Evolutionary conservation across 2,888 invertebrate species (phyloP), one percentile per base, ranked within the genome.

Genomic region (Heliconius ismenius): DNA sequence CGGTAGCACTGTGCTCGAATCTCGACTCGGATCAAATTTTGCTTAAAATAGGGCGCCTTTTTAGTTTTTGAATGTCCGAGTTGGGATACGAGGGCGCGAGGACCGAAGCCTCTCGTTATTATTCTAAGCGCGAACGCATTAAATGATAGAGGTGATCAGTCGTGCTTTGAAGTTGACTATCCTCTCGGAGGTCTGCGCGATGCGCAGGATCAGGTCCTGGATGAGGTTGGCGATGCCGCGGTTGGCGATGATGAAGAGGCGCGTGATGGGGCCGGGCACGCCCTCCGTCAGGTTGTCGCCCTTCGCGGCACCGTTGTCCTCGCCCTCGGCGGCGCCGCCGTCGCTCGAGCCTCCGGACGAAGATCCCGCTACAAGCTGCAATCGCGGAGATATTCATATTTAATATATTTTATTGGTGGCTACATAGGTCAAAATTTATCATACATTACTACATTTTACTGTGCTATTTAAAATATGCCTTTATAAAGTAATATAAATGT

Each of bases 81-180:
- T 72, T 79, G 68, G 76, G 78, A 63, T 73, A 54, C 76, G 78
- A 49, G 74, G 32, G 60, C 76, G 78, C 76, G 60, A 24, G 77
- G 77, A 78, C 79, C 81, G 82, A 81, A 80, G 82, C 81, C 84
- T 81, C 83, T 79, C 82, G 82, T 79, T 77, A 78, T 87, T 91
- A 89, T 86, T 89, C 91, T 90, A 91, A 83, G 85, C 83, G 84
- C 86, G 78, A 73, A 83, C 88, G 84, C 88, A 81, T 95, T 97
- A 98, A 94, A 98, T 98, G 92, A 98, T 96, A 84, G 98, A 97
- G 87, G 98, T 98, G 92, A 98, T 97, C 88, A 98, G 95, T 95
- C 97, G 96, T 90, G 98, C 98, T 95, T 98, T 98, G 96, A 97
- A 98, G 96, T 98, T 98, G 88, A 98, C 98, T 95, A 98, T 96